Evolutionary conservation across 2,888 invertebrate species (phyloP).

Genomic region (Hypomecis punctinalis): DNA sequence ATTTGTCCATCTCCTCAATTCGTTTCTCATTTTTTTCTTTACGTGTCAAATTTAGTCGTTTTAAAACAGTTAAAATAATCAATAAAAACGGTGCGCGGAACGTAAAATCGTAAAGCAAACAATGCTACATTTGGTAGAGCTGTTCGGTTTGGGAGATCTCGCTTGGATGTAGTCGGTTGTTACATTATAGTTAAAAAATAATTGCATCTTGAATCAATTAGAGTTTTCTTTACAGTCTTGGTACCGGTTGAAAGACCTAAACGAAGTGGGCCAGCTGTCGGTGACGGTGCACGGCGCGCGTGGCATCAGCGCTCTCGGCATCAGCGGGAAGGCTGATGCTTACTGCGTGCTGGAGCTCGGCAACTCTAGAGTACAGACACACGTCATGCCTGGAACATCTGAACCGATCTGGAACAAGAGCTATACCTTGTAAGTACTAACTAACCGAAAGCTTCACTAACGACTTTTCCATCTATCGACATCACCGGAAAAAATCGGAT

Average conservation of each 20-base stretch:
- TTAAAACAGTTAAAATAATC: too few species aligned
- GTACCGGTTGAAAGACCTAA: slow-evolving; percentile 71
- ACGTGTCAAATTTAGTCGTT: too few species aligned
- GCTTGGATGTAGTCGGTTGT: too few species aligned
- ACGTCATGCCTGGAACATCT: slow-evolving; percentile 63
- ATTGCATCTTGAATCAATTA: neutral
- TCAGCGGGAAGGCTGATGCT: slow-evolving; percentile 70
- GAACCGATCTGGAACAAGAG: slow-evolving; percentile 77
- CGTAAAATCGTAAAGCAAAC: too few species aligned
- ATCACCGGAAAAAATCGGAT: too few species aligned
- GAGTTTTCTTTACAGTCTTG: slow-evolving; percentile 60
- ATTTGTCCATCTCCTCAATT: too few species aligned
- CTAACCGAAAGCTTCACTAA: neutral
- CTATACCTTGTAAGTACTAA: slow-evolving; percentile 71
- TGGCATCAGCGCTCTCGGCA: slow-evolving; percentile 64
- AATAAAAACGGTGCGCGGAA: too few species aligned
- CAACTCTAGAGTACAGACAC: slow-evolving; percentile 77
- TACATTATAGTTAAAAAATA: too few species aligned
- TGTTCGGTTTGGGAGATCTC: too few species aligned
- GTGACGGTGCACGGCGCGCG: slow-evolving; percentile 73
- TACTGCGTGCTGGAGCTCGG: slow-evolving; percentile 77
- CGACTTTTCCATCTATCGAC: too few species aligned
- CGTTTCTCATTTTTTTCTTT: too few species aligned
- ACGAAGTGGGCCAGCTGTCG: slow-evolving; percentile 72
- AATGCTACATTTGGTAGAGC: too few species aligned